Conservation (phyloP, 2,888 invertebrate species). For the Bugulina stolonifera region DNA sequence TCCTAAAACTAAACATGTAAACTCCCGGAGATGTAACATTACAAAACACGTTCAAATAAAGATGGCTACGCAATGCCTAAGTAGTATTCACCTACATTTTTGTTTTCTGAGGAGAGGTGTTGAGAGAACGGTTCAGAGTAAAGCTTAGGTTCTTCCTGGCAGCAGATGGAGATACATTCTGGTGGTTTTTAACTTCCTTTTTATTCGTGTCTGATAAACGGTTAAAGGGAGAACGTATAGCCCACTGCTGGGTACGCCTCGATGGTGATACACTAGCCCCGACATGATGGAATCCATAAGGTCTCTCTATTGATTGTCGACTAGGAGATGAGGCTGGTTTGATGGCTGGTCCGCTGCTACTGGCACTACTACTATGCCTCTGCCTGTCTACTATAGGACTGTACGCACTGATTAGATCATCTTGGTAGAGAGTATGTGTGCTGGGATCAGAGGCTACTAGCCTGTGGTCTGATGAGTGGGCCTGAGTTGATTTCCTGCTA, state of each 20-base stretch:
- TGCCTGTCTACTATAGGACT: constrained; percentile 19
- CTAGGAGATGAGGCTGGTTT: background rate
- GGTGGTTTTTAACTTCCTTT: background rate
- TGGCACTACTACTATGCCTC: constrained; percentile 20
- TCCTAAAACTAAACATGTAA: too few relatives aligned
- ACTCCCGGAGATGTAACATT: too few relatives aligned
- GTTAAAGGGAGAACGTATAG: background rate
- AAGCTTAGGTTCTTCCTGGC: constrained; percentile 17
- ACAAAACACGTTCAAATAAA: too few relatives aligned
- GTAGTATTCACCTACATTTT: constrained; percentile 3
- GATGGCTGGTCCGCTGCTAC: background rate
- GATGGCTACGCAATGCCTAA: too few relatives aligned
- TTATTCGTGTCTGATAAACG: background rate
- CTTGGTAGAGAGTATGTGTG: background rate
- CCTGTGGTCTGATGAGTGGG: background rate
- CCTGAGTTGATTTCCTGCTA: background rate
- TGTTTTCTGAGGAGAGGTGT: constrained; percentile 3
- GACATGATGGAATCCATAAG: constrained; percentile 14
- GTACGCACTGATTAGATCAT: constrained; percentile 19
- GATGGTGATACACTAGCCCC: constrained; percentile 12
- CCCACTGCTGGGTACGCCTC: constrained; percentile 22
- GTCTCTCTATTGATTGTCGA: constrained; percentile 19
- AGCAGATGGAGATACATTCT: background rate
- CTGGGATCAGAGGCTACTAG: background rate
- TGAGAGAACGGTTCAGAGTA: background rate